phyloP scores from a whole-genome alignment of 2,888 invertebrate species.

The Philaethria dido region DNA sequence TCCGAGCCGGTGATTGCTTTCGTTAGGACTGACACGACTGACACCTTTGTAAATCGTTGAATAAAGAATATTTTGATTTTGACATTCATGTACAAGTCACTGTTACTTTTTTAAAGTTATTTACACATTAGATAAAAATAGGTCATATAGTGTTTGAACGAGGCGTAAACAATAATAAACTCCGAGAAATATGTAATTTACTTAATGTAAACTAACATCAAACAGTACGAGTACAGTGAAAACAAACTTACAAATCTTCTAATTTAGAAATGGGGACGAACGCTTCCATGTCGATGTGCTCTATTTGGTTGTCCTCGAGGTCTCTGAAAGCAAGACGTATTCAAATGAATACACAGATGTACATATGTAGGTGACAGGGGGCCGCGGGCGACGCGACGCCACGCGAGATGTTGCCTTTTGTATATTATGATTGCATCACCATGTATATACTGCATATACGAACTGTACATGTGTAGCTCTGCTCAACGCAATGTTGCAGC shows the following conservation, averaged over 20 bases:
- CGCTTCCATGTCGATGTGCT: slow-evolving; percentile 92
- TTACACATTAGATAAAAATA: too few relatives aligned
- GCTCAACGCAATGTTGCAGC: not conserved
- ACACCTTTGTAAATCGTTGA: too few relatives aligned
- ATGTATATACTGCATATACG: not conserved
- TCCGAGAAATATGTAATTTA: not conserved
- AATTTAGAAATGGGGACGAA: slow-evolving; percentile 91
- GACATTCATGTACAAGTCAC: too few relatives aligned
- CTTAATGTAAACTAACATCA: not conserved
- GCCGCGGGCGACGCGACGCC: slow-evolving; percentile 1
- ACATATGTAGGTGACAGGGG: slow-evolving; percentile 4
- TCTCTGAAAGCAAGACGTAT: slow-evolving; percentile 85
- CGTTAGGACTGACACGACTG: too few relatives aligned
- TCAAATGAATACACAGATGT: slow-evolving; percentile 23
- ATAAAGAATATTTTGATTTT: too few relatives aligned
- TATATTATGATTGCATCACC: slow-evolving; percentile 6
- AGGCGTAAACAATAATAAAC: too few relatives aligned
- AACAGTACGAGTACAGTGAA: slow-evolving; percentile 2
- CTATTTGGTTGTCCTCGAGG: slow-evolving; percentile 93
- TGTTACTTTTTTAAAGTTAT: too few relatives aligned
- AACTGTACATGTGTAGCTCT: not conserved
- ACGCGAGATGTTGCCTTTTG: not conserved
- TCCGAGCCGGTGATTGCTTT: too few relatives aligned
- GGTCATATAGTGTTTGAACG: too few relatives aligned
- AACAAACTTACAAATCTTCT: slow-evolving; percentile 91